Evolutionary conservation across 2,888 invertebrate genomes (phyloP), one percentile per base, ranked within the genome.

Genomic region (Sminthurides aquaticus): DNA sequence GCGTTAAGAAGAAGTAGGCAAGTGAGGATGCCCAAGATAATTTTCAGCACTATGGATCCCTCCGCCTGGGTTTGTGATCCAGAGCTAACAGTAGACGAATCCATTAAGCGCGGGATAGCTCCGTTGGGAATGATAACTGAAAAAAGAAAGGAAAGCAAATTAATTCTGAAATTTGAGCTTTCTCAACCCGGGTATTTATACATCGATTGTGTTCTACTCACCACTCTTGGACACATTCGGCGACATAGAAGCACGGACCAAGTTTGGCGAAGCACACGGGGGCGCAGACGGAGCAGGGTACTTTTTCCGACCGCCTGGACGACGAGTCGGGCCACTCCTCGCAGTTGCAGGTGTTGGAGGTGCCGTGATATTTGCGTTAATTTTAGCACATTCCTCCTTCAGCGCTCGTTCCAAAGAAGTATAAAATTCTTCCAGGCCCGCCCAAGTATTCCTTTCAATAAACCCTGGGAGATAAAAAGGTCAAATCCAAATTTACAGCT

Each of bases 391-490:
- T 78, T 90, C 89, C 48, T 82, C 81, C 70, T 82, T 81, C 62
- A 91, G 80, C 1, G 87, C 84, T 76, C 85, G 82, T 75, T 84
- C 82, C 74, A 93, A 79, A 75, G 87, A 81, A 1, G 84, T 82
- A 75, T 85, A 88, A 82, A 88, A 92, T 77, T 94, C 93, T 76
- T 91, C 90, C 69, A 94, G 77, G 0, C 93, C 93, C 26, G 85
- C 84, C 84, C 89, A 88, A 69, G 89, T 86, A 80, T 91, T 93
- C 80, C 91, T 91, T 78, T 94, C 94, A 67, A 95, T 90, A 80
- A 94, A 89, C 73, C 87, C 89, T 89, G 28, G 2, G 56, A 49
- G 8, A 58, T 5, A 48, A 20, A 25, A 20, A 25, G 3, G 3
- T 22, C n/a, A n/a, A n/a, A 48, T 48, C 15, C 15, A 18, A 15